Evolutionary conservation across 2,113 vertebrate genomes (phyloP), one percentile per base, ranked within the genome.

Genomic region (Rattus rattus): DNA sequence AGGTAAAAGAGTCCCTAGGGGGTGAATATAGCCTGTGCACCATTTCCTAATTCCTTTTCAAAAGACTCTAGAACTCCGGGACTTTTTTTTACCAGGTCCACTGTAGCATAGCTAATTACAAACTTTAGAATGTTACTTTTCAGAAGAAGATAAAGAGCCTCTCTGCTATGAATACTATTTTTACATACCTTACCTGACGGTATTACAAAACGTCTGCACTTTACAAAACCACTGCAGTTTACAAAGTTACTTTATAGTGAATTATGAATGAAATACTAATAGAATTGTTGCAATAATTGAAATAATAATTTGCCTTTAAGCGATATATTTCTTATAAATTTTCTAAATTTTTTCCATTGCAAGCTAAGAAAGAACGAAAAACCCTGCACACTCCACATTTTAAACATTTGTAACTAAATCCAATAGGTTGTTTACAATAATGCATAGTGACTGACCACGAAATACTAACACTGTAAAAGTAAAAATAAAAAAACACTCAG

Each of bases 351-450:
- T 43, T 92, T 81, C 43, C 69, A 94, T 80, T 67, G 80, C 59
- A 94, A 56, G 33, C 61, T 81, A 88, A 30, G 10, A 22, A 54
- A 30, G 30, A 70, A 70, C 76, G 13, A 85, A 30, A 63, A 75
- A 39, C 5, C 24, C 52, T 86, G 16, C 59, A 91, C 56, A 77
- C 3, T 80, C 92, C 90, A 85, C 56, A 83, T 94, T 94, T 96
- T 65, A 84, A 93, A 91, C 91, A 76, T 95, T 96, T 95, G 83
- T 96, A 94, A 91, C 13, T 73, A 63, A 95, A 79, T 39, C 86
- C 69, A 89, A 87, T 75, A 77, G 30, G 39, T 87, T 54, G 94
- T 84, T 93, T 65, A 90, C 36, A 92, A 92, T 52, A 93, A 96
- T 26, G 54, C 59, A 94, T 28, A 67, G 86, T 84, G 49, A 7